phyloP scores from a whole-genome alignment of 2,888 invertebrate species.

The Teleogryllus oceanicus region DNA sequence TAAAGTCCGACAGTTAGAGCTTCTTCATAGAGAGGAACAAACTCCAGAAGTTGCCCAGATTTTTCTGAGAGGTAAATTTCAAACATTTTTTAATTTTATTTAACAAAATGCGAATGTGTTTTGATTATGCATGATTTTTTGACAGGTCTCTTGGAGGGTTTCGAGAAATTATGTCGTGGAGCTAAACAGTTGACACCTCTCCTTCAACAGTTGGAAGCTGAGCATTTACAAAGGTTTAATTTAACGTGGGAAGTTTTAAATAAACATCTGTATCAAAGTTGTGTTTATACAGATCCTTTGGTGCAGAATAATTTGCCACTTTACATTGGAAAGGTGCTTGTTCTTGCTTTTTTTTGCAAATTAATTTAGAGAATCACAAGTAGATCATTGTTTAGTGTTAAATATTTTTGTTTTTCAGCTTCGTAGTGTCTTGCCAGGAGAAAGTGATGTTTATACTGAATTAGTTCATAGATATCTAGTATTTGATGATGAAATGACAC shows the following conservation, averaged over 20 bases:
- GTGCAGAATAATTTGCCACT: conserved; percentile 56
- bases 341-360: conserved; percentile 24
- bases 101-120: not conserved
- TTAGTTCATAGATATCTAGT: conserved; percentile 54
- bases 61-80: conserved; percentile 51
- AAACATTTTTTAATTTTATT: not conserved
- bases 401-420: conserved; percentile 33
- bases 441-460: conserved; percentile 46
- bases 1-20: conserved; percentile 56
- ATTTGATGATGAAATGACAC: conserved; percentile 59
- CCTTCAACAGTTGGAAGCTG: conserved; percentile 58
- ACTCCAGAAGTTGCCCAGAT: conserved; percentile 53
- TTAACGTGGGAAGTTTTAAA: conserved; percentile 66
- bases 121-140: conserved; percentile 28
- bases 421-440: conserved; percentile 39
- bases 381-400: no score
- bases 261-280: conserved; percentile 62
- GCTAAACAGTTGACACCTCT: conserved; percentile 57
- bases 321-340: conserved; percentile 53
- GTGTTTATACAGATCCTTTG: conserved; percentile 53
- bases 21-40: conserved; percentile 51
- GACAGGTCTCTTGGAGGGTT: conserved; percentile 59
- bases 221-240: conserved; percentile 59
- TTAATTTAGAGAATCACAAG: not conserved
- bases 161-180: conserved; percentile 59